A percentile compares a stretch with the other conserved stretches of the same genome.
These are phyloP conservation scores for Callipepla californica DNA, from an alignment of 2,113 vertebrate species.

Conservation along the genomic window DNA sequence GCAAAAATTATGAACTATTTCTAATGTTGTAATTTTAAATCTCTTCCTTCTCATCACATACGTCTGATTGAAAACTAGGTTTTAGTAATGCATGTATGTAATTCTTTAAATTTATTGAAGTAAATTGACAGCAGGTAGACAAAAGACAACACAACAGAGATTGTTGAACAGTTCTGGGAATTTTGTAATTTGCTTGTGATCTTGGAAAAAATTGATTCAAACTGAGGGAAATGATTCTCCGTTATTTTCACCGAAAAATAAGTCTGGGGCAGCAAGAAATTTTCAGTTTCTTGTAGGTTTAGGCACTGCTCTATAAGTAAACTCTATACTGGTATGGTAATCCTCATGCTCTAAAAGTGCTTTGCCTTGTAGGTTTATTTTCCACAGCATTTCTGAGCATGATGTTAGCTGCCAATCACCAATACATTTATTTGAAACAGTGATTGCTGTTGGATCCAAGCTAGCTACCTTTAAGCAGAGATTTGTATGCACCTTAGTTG, in stretches of 20 bases:
- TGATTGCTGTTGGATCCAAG: not conserved
- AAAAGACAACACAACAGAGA: not conserved
- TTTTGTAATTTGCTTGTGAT: not conserved
- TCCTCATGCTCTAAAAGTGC: not conserved
- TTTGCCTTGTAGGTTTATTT: not conserved
- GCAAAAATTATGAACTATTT: not conserved
- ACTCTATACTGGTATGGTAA: not conserved
- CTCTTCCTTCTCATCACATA: not conserved
- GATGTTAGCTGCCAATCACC: not conserved
- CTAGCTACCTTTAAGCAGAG: not conserved
- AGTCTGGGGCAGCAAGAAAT: not conserved
- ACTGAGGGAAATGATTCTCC: not conserved
- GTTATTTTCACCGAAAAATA: not conserved
- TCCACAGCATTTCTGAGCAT: not conserved
- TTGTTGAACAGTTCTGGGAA: not conserved
- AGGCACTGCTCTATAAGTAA: not conserved
- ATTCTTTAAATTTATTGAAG: not conserved
- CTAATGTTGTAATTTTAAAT: conserved; percentile 7
- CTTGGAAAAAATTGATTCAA: not conserved
- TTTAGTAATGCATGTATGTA: not conserved
- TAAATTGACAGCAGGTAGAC: not conserved
- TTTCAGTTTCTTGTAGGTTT: not conserved
- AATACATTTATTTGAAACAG: not conserved
- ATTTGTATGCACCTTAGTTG: not conserved
- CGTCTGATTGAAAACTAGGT: not conserved